Percentiles rank a stretch among this genome's conserved stretches.
phyloP scores from a whole-genome alignment of 2,797 vertebrate genomes.

The Bufotes viridis region DNA sequence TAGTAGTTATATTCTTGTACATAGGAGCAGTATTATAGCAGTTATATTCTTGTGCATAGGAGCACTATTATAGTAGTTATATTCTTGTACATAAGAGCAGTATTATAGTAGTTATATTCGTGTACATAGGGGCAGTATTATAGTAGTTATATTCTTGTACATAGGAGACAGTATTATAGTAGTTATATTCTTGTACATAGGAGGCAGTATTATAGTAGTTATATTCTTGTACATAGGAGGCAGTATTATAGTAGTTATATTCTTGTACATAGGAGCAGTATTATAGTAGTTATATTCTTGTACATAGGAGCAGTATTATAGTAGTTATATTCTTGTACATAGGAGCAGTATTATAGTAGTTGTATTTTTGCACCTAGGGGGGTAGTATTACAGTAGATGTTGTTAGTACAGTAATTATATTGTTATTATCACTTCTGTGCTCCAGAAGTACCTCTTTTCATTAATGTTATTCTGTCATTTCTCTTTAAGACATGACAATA shows the following conservation, averaged over 20 bases:
- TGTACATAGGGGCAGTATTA: slow-evolving; percentile 2
- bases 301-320: slow-evolving; percentile 3
- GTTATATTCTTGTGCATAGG: slow-evolving; percentile 13
- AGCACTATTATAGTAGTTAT: slow-evolving; percentile 19
- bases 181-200: background rate
- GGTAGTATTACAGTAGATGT: too few relatives aligned
- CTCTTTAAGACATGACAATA: too few relatives aligned
- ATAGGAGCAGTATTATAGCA: slow-evolving; percentile 13
- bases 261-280: background rate
- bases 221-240: background rate
- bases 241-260: background rate
- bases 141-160: slow-evolving; percentile 15
- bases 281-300: slow-evolving; percentile 14
- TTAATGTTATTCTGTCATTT: background rate
- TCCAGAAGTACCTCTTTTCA: background rate
- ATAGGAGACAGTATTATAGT: slow-evolving; percentile 4
- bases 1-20: slow-evolving; percentile 9
- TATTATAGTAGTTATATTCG: slow-evolving; percentile 22
- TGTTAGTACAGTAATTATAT: too few relatives aligned
- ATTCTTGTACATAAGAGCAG: slow-evolving; percentile 4
- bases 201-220: background rate
- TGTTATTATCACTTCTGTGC: too few relatives aligned
- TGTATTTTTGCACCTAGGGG: too few relatives aligned
- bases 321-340: slow-evolving; percentile 6
- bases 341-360: background rate